These are phyloP conservation scores for Edolisoma coerulescens DNA, from an alignment of 2,113 vertebrate species.

Conservation along the genomic window DNA sequence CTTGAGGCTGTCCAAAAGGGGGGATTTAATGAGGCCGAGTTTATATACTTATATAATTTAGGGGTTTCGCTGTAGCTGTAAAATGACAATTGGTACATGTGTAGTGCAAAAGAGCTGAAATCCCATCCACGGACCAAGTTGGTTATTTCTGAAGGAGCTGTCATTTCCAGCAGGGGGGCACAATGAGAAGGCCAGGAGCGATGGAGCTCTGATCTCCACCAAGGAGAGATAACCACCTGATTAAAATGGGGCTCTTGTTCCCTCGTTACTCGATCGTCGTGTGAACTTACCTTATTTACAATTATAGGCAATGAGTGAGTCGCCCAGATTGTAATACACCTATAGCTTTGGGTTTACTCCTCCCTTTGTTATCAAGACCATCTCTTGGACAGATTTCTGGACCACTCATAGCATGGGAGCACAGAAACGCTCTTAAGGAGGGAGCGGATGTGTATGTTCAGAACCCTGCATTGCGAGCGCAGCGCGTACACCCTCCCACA, in stretches of 20 bases:
- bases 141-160: constrained; percentile 78
- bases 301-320: constrained; percentile 76
- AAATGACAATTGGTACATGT: constrained; percentile 51
- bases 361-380: not conserved
- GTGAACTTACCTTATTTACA: constrained; percentile 89
- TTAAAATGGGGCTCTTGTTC: constrained; percentile 90
- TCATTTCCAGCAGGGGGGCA: constrained; percentile 75
- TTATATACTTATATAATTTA: constrained; percentile 52
- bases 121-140: constrained; percentile 78
- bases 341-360: not conserved
- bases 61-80: constrained; percentile 43
- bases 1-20: not conserved
- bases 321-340: not conserved
- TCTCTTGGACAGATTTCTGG: not conserved
- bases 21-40: constrained; percentile 17
- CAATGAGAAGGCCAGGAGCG: constrained; percentile 71
- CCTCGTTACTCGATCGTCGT: constrained; percentile 86
- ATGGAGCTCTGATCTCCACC: constrained; percentile 85
- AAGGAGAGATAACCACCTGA: constrained; percentile 88
- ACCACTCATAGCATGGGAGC: not conserved
- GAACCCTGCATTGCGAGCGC: rapidly evolving
- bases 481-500: rapidly evolving
- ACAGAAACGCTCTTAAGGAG: rapidly evolving
- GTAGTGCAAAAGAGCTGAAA: constrained; percentile 81
- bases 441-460: not conserved